Conservation (phyloP, 1,140 invertebrate species). For the Drosophila novamexicana region DNA sequence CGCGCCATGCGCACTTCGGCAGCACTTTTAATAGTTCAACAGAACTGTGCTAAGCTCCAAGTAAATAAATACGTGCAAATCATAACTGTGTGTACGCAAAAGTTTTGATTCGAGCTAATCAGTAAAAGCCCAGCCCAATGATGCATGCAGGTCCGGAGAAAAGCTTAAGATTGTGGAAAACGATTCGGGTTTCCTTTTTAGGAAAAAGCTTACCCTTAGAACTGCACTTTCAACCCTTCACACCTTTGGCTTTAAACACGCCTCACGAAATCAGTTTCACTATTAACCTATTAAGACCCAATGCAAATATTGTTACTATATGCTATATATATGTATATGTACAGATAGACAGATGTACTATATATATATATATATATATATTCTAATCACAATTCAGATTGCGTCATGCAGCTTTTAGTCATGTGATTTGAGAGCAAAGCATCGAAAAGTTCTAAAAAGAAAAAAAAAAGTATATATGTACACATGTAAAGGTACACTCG, state of each 20-base stretch:
- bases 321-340: neutral
- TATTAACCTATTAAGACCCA: constrained; percentile 19
- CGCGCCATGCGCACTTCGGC: neutral
- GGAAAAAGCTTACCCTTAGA: neutral
- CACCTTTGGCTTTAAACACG: neutral
- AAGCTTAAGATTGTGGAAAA: too few relatives aligned
- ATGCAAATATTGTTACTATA: neutral
- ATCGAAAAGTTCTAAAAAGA: constrained; percentile 9
- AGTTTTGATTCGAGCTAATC: too few relatives aligned
- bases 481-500: neutral
- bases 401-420: constrained; percentile 33
- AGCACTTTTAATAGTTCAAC: constrained; percentile 33
- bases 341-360: constrained; percentile 1
- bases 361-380: neutral
- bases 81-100: neutral
- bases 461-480: constrained; percentile 1
- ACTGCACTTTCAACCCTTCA: neutral
- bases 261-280: constrained; percentile 20
- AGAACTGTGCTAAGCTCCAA: constrained; percentile 15
- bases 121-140: too few relatives aligned
- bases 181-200: too few relatives aligned
- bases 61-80: constrained; percentile 5
- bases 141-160: too few relatives aligned
- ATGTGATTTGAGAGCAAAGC: constrained; percentile 30
- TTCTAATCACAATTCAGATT: constrained; percentile 34